These are phyloP conservation scores for Tamandua tetradactyla DNA, from an alignment of 2,797 vertebrate genomes.

Conservation along the genomic window DNA sequence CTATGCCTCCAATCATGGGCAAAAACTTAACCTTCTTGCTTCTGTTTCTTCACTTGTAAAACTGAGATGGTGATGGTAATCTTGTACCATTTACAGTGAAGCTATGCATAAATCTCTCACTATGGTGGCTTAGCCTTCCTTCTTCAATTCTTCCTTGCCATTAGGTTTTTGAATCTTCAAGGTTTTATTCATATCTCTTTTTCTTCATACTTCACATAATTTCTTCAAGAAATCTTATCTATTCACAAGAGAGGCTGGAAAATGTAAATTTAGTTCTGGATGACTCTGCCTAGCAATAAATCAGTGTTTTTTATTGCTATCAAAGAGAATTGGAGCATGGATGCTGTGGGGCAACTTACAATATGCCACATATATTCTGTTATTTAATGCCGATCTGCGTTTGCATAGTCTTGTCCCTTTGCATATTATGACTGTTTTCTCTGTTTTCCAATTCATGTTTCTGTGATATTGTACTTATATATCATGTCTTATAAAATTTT, in stretches of 20 bases:
- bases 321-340: neutral
- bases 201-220: neutral
- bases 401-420: neutral
- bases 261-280: neutral
- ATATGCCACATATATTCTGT: neutral
- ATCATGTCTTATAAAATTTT: neutral
- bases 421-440: neutral
- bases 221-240: neutral
- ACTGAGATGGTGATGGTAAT: neutral
- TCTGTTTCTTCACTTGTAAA: neutral
- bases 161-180: neutral
- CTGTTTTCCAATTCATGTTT: neutral
- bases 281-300: neutral
- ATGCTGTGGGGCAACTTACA: neutral
- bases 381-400: neutral
- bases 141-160: neutral
- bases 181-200: neutral
- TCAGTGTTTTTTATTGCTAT: neutral
- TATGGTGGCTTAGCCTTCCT: neutral
- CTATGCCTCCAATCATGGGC: neutral
- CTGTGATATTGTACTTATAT: neutral
- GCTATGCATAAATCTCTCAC: neutral
- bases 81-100: no score
- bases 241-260: neutral
- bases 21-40: neutral